A percentile compares a stretch with the other conserved stretches of the same genome.
Conservation (phyloP, 2,797 vertebrate genomes). For the Sorex maritimensis region DNA sequence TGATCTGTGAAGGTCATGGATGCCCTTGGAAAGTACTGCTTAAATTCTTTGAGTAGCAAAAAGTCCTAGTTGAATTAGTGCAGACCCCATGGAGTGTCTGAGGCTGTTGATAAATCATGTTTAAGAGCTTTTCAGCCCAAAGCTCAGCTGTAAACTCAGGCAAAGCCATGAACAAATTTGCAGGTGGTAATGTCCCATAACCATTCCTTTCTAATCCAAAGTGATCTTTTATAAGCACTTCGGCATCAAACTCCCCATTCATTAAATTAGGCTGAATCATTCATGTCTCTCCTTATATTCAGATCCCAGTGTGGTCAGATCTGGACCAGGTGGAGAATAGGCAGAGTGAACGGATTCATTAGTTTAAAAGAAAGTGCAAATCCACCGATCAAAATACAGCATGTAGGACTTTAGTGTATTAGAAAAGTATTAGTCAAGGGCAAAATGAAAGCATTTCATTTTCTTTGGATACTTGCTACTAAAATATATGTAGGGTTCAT, state of each 20-base stretch:
- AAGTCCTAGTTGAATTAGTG: conserved; percentile 72
- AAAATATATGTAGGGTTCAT: not conserved
- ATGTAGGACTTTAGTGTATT: not conserved
- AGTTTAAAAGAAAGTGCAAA: not conserved
- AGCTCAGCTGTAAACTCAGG: conserved; percentile 80
- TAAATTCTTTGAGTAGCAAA: conserved; percentile 72
- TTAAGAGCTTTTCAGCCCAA: conserved; percentile 78
- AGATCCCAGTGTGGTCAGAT: conserved; percentile 43
- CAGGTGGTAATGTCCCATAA: conserved; percentile 67
- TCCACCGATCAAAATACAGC: not conserved
- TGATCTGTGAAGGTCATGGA: conserved; percentile 70
- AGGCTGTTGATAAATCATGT: conserved; percentile 78
- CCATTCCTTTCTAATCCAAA: conserved; percentile 72
- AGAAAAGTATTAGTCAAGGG: not conserved
- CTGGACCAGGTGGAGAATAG: not conserved
- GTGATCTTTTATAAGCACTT: conserved; percentile 64
- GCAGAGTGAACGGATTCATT: not conserved
- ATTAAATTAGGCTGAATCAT: conserved; percentile 70
- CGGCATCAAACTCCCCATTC: conserved; percentile 54
- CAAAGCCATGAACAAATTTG: conserved; percentile 78
- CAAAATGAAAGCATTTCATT: not conserved
- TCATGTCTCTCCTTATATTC: conserved; percentile 6
- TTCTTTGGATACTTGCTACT: not conserved
- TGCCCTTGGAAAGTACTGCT: conserved; percentile 71
- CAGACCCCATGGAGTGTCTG: conserved; percentile 72